Percentiles rank a stretch among this genome's conserved stretches.
Conservation (phyloP, 2,797 vertebrate species). For the Glossophaga mutica region DNA sequence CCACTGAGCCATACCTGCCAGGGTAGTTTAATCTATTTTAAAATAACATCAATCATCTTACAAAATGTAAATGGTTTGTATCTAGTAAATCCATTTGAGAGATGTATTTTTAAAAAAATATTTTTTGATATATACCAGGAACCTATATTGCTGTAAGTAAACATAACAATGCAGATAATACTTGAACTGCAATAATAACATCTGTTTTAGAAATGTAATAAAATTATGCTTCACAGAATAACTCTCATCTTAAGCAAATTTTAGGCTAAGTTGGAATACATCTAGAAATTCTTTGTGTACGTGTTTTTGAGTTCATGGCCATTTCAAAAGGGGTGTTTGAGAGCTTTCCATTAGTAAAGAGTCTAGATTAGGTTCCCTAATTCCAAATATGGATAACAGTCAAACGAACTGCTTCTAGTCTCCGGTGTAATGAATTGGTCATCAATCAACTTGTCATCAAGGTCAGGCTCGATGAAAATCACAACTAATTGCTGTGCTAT, state of each 20-base stretch:
- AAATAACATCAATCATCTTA: neutral
- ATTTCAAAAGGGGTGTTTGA: neutral
- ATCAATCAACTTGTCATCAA: neutral
- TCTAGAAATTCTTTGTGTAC: neutral
- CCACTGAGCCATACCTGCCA: no score
- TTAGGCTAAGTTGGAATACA: neutral
- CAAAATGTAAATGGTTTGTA: neutral
- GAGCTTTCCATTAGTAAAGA: neutral
- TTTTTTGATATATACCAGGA: neutral
- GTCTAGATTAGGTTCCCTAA: neutral
- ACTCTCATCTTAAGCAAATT: neutral
- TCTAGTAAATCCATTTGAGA: neutral
- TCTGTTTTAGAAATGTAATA: neutral
- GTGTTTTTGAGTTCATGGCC: neutral
- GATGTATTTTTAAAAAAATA: neutral
- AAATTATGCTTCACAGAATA: neutral
- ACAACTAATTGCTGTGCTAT: neutral
- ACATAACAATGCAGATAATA: neutral
- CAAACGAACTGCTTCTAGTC: neutral
- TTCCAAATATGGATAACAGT: neutral
- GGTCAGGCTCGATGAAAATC: neutral
- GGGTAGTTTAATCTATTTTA: neutral
- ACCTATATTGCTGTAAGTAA: neutral
- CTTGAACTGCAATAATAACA: neutral
- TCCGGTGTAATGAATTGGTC: neutral